Base-by-base conservation (phyloP, 2,888 invertebrate species). In the Cactoblastis cactorum region DNA sequence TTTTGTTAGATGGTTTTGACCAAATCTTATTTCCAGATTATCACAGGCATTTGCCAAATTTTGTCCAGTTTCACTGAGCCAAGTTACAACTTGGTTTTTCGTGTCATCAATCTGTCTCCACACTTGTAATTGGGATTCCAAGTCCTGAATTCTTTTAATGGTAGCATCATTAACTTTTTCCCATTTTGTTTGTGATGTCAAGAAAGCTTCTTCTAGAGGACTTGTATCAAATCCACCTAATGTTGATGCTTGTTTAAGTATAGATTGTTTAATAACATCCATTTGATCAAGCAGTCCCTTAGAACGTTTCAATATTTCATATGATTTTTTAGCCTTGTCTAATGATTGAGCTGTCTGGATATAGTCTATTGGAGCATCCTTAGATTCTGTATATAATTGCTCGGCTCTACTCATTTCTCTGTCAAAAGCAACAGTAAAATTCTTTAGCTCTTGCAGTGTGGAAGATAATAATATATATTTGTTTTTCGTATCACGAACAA, bases 81-180 rank as follows among this genome's bases (percentile, higher is more conserved):
- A 98, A 17, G 93, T 92, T 0, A 95, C 83, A 2, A 98, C 88
- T 72, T 96, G 96, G 57, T 94, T 94, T 71, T 96, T 96, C 0
- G 94, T 93, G 53, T 96, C 95, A 62, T 96, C 95, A 32, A 98
- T 95, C 76, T 97, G 97, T 66, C 96, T 95, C 97, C 97, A 98
- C 49, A 97, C 94, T n/a, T 96, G 94, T 0, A 95, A 91, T 79
- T 98, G 97, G 0, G 96, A 95, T 81, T 98, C 98, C 46, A 95
- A 92, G 49, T 93, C 93, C 75, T 96, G 96, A 17, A 94, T 93
- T 60, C 93, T 92, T 59, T 94, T 94, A 4, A 94, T 91, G 2
- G 95, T 91, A 45, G 92, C 91, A 55, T 95, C 94, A 63, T 94
- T 93, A 0, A 92, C 89, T 58, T 93, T 92, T 54, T 94, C 94